A percentile compares a stretch with the other conserved stretches of the same genome.
phyloP scores from a whole-genome alignment of 2,113 vertebrate genomes.

The Corythornis vintsioides region DNA sequence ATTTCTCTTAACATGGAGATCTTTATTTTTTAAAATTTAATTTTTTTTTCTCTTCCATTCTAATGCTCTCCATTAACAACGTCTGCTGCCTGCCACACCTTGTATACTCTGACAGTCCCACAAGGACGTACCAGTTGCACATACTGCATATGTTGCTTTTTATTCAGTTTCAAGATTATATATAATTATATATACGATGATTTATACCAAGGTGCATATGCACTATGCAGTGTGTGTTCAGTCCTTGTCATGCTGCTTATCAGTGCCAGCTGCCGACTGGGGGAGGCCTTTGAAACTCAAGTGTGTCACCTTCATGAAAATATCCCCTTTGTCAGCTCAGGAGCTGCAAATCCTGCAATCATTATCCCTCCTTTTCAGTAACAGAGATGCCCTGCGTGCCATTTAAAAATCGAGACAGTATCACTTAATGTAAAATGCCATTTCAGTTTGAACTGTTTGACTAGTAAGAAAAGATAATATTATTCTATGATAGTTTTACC shows the following conservation, averaged over 20 bases:
- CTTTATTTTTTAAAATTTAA: neutral
- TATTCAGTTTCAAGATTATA: neutral
- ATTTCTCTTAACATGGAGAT: neutral
- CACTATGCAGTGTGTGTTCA: neutral
- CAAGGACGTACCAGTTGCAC: neutral
- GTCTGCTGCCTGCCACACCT: neutral
- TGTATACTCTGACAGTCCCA: neutral
- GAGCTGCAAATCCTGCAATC: neutral
- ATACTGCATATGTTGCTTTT: neutral
- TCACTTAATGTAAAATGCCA: conserved; percentile 1
- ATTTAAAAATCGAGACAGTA: neutral
- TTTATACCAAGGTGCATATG: fast-evolving
- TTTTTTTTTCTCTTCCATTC: neutral
- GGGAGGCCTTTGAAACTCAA: neutral
- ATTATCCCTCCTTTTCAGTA: neutral
- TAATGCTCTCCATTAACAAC: neutral
- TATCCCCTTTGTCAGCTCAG: neutral
- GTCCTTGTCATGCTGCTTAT: neutral
- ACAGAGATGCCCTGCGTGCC: neutral
- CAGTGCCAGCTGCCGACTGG: neutral
- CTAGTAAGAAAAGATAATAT: neutral
- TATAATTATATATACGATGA: no score
- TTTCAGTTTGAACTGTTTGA: conserved; percentile 17
- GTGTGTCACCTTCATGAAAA: neutral
- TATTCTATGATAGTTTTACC: conserved; percentile 9